A percentile compares a stretch with the other conserved stretches of the same genome.
Conservation (phyloP, 92 coral and sea anemone species). For the Montipora capitata region DNA sequence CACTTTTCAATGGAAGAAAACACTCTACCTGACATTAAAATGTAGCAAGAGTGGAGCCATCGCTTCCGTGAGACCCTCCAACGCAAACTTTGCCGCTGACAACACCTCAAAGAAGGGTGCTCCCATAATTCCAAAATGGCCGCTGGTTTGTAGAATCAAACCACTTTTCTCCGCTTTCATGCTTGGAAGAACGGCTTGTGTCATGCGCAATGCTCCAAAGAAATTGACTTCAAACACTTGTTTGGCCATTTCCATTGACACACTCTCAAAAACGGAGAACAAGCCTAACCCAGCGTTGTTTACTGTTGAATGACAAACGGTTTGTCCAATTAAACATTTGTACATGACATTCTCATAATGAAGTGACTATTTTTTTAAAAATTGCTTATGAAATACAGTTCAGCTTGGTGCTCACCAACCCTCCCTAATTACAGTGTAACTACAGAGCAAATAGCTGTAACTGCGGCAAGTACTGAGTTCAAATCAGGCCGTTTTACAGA, state of each 20-base stretch:
- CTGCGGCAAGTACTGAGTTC: too few relatives aligned
- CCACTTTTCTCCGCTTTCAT: constrained; percentile 89
- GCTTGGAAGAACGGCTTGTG: constrained; percentile 85
- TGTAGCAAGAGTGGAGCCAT: constrained; percentile 78
- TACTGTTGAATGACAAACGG: constrained; percentile 49
- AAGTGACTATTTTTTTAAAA: too few relatives aligned
- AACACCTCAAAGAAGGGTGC: constrained; percentile 77
- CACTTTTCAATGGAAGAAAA: neutral
- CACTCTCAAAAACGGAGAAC: constrained; percentile 75
- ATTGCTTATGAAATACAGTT: too few relatives aligned
- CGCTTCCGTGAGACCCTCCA: constrained; percentile 88
- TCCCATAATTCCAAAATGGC: constrained; percentile 78
- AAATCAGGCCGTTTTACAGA: too few relatives aligned
- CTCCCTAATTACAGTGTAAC: too few relatives aligned
- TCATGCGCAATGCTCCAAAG: constrained; percentile 81
- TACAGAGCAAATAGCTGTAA: too few relatives aligned
- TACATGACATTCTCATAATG: too few relatives aligned
- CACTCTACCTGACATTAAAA: constrained; percentile 75
- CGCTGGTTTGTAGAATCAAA: constrained; percentile 82
- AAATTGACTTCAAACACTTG: constrained; percentile 80
- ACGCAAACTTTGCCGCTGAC: constrained; percentile 90
- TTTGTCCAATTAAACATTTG: neutral
- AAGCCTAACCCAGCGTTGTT: constrained; percentile 90
- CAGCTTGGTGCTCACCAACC: too few relatives aligned
- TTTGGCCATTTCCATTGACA: constrained; percentile 62